These are phyloP conservation scores for Triplophysa siluroides DNA, from an alignment of 2,113 vertebrate genomes.

Conservation along the genomic window DNA sequence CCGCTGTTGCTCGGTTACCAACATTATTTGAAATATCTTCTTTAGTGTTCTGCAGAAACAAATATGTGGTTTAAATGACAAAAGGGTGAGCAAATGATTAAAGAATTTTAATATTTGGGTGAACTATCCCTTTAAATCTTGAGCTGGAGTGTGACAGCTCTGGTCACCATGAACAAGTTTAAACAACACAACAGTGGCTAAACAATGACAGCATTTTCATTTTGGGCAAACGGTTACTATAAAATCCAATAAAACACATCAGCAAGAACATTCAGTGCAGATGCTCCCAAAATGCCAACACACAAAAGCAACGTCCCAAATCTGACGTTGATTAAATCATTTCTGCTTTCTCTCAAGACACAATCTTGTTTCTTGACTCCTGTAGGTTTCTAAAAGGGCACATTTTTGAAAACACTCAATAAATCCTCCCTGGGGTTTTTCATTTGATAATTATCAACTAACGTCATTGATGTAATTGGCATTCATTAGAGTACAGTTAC, in stretches of 20 bases:
- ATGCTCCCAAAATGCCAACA: not conserved
- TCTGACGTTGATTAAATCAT: conserved; percentile 7
- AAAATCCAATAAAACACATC: not conserved
- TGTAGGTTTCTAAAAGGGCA: conserved; percentile 25
- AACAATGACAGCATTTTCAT: no score
- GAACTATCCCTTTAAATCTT: no score
- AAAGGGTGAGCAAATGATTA: no score
- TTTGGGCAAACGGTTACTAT: no score
- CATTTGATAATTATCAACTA: conserved; percentile 56
- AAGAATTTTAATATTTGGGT: no score
- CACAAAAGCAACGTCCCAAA: not conserved
- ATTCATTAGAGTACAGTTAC: conserved; percentile 34
- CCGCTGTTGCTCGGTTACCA: no score
- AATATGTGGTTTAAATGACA: no score
- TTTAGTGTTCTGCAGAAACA: no score
- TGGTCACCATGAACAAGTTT: no score
- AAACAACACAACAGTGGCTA: no score
- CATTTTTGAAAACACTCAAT: conserved; percentile 1
- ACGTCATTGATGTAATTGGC: conserved; percentile 32
- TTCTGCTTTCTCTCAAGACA: conserved; percentile 20
- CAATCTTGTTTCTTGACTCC: conserved; percentile 1
- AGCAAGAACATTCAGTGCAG: not conserved
- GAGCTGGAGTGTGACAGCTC: no score
- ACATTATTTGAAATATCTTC: no score
- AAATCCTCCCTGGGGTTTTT: conserved; percentile 17